phyloP scores from a whole-genome alignment of 92 coral and sea anemone genomes.

The Epizoanthus stellaris region DNA sequence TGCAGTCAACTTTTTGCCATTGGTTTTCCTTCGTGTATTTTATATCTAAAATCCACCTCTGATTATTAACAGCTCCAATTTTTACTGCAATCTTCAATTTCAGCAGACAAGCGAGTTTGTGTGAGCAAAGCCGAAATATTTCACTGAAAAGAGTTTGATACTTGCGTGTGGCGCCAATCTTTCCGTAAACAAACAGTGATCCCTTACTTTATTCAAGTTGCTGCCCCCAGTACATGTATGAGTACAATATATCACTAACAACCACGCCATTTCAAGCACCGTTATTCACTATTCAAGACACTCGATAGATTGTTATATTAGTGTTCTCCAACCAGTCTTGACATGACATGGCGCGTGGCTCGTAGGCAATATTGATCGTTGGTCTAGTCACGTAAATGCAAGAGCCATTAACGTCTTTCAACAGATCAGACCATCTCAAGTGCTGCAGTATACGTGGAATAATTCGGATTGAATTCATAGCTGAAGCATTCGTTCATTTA shows the following conservation, averaged over 20 bases:
- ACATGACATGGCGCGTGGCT: slow-evolving; percentile 32
- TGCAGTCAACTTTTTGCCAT: neutral
- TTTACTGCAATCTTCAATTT: neutral
- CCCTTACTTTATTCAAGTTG: neutral
- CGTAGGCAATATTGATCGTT: slow-evolving; percentile 12
- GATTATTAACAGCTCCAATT: neutral
- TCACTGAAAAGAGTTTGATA: neutral
- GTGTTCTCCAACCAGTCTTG: neutral
- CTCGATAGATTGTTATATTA: slow-evolving; percentile 14
- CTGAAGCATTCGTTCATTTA: slow-evolving; percentile 31
- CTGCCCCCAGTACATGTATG: neutral
- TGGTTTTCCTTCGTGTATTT: neutral
- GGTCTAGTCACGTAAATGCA: slow-evolving; percentile 27
- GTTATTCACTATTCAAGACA: slow-evolving; percentile 16
- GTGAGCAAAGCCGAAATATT: neutral
- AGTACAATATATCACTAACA: slow-evolving; percentile 7
- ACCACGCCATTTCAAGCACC: slow-evolving; percentile 34
- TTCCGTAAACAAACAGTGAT: slow-evolving; percentile 22
- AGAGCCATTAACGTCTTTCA: slow-evolving; percentile 24
- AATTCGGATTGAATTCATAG: slow-evolving; percentile 17
- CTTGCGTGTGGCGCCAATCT: slow-evolving; percentile 39
- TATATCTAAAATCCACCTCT: neutral
- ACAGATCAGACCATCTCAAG: neutral
- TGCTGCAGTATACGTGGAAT: slow-evolving; percentile 33
- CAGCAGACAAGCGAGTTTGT: neutral